phyloP scores from a whole-genome alignment of 2,113 vertebrate genomes.

The Lampris megalopsis region DNA sequence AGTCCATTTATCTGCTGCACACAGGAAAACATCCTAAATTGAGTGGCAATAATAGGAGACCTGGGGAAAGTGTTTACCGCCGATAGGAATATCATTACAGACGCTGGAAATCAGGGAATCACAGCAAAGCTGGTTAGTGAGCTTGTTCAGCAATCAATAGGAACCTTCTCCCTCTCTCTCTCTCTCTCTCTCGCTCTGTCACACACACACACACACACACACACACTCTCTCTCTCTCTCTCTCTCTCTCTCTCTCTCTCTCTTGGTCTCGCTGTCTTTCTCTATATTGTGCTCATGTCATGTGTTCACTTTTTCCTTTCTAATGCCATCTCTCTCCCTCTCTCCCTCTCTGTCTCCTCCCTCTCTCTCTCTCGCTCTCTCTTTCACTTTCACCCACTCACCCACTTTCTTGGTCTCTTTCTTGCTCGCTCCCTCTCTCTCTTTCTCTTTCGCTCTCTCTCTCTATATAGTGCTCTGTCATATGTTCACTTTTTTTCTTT shows the following conservation, averaged over 20 bases:
- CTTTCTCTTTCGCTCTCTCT: constrained; percentile 40
- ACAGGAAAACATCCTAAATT: constrained; percentile 40
- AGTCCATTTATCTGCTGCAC: constrained; percentile 25
- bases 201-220: too few relatives aligned
- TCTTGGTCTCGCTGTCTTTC: too few relatives aligned
- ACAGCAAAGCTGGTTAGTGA: constrained; percentile 72
- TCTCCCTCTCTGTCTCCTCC: constrained; percentile 19
- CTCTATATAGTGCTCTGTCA: neutral
- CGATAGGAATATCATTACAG: constrained; percentile 73
- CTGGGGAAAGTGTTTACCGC: constrained; percentile 62
- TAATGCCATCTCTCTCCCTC: constrained; percentile 22
- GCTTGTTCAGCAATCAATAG: constrained; percentile 78
- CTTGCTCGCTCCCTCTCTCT: neutral
- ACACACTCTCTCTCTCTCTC: too few relatives aligned
- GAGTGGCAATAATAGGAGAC: constrained; percentile 62
- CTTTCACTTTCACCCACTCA: neutral
- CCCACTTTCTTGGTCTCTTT: neutral
- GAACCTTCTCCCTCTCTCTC: constrained; percentile 47
- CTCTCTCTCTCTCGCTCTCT: too few relatives aligned
- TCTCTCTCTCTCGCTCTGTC: neutral
- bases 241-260: too few relatives aligned
- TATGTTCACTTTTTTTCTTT: constrained; percentile 38
- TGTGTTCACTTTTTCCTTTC: too few relatives aligned
- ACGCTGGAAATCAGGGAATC: constrained; percentile 73
- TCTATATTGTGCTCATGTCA: neutral